Base-by-base conservation (phyloP, 2,888 invertebrate genomes). In the Hipparchia semele region DNA sequence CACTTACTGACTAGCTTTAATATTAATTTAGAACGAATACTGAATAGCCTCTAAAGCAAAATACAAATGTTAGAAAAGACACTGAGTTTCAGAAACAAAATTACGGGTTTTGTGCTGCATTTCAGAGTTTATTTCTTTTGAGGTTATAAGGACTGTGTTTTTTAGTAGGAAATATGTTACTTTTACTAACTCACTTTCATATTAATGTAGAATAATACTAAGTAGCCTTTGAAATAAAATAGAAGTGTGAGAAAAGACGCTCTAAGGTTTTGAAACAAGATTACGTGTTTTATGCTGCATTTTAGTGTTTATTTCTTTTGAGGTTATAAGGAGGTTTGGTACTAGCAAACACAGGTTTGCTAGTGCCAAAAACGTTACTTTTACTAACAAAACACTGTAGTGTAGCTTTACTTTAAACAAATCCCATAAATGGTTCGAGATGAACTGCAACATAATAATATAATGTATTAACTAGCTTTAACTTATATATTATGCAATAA, bases 71-170 rank as follows among this genome's bases (percentile, higher is more conserved):
- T 4, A 49, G 49, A 77, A 77, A 77, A 79, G 76, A 58, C 39
- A 81, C 77, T 73, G 75, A 77, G 76, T 75, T 74, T 39, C n/a
- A 66, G 74, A 73, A 74, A 76, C 76, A 76, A 76, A 74, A 76
- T 76, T 72, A 68, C 70, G 61, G 68, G 58, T 68, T 70, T 71
- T 70, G 69, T 75, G 56, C 60, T 67, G 64, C 51, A 72, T 70
- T 70, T 72, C 72, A 72, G 68, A 51, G 64, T 54, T 75, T 71
- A 75, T 75, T 71, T 72, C 70, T 74, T 73, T 74, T 72, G 68
- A 72, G 64, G 73, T 73, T 73, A 64, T 64, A 68, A 71, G 73
- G 67, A 64, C 73, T 58, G 10, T 69, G 59, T 65, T 73, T 67
- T 68, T 69, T 61, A 61, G 71, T 68, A 65, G 54, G 10, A 67